Base-by-base conservation (phyloP, 2,888 invertebrate genomes). In the Metacarcinus magister region DNA sequence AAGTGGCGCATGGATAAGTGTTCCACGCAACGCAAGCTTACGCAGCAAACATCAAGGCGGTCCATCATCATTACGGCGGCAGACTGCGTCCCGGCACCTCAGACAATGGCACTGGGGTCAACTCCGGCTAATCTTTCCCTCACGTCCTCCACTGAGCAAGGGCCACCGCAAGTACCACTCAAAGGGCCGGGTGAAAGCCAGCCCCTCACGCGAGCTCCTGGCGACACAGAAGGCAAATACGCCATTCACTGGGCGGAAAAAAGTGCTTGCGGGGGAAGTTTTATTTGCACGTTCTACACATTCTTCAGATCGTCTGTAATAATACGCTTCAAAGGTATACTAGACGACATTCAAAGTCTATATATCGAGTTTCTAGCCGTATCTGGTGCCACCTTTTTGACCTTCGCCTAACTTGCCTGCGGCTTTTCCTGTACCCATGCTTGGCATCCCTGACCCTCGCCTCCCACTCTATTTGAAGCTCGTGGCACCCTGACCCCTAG, bases 361-460 rank as follows among this genome's bases (percentile, higher is more conserved):
- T 32, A 82, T 82, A 32, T 82, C 82, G 82, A 82, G 82, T 10
- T 32, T 82, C 82, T 82, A 82, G 82, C 82, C 16, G 82, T 82
- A 28, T 82, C 32, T 82, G 82, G 82, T 23, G 82, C 67, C 32
- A 32, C 82, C 32, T 82, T 82, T 82, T 82, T 32, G 82, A 82
- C 82, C 82, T 28, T 32, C 82, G 32, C 82, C 82, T 82, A 82
- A 16, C 32, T 82, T 82, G 82, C 82, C 82, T 82, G 82, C 82
- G 82, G 32, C 82, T 82, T 43, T 92, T 54, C 92, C 92, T 54
- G 48, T 54, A 46, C 92, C 48, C 92, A 54, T 54, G 46, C 54
- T 54, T 92, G 92, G 92, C 92, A 92, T 82, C 92, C 92, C 92
- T 92, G 92, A 92, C 92, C 92, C 92, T 48, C 48, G 32, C 92